Percentiles rank a stretch among this genome's conserved stretches.
Conservation (phyloP, 2,888 invertebrate species). For the Invenusta paracnida region DNA sequence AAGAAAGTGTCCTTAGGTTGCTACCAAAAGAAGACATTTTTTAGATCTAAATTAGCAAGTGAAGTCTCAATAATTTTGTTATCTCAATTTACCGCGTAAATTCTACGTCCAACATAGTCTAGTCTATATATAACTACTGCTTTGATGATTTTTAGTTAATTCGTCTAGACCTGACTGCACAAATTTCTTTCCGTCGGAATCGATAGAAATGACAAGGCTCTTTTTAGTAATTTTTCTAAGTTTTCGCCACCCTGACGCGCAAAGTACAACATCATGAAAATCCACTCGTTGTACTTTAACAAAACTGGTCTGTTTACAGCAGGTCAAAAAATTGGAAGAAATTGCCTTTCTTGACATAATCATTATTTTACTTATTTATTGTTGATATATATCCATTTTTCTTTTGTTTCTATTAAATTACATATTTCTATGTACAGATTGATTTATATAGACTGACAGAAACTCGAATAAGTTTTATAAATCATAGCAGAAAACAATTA, state of each 20-base stretch:
- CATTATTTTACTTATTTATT: no score
- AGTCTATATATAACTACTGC: no score
- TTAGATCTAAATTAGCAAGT: background rate
- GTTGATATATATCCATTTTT: no score
- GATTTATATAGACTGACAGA: no score
- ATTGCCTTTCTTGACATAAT: background rate
- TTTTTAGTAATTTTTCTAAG: background rate
- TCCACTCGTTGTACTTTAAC: background rate
- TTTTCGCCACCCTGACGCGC: no score
- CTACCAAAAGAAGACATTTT: background rate
- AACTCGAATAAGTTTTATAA: no score
- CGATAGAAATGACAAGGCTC: background rate
- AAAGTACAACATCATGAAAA: background rate
- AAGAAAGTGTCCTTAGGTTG: background rate
- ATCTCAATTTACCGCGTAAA: background rate
- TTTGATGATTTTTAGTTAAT: background rate
- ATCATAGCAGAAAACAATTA: no score
- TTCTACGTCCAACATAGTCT: no score
- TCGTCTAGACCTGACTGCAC: background rate
- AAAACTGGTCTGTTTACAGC: conserved; percentile 26
- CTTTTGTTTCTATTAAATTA: no score
- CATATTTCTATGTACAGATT: no score
- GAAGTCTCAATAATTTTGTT: background rate
- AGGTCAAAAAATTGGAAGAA: background rate
- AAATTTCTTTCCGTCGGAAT: background rate